phyloP scores from a whole-genome alignment of 2,888 invertebrate genomes.

The Melanotus villosus region DNA sequence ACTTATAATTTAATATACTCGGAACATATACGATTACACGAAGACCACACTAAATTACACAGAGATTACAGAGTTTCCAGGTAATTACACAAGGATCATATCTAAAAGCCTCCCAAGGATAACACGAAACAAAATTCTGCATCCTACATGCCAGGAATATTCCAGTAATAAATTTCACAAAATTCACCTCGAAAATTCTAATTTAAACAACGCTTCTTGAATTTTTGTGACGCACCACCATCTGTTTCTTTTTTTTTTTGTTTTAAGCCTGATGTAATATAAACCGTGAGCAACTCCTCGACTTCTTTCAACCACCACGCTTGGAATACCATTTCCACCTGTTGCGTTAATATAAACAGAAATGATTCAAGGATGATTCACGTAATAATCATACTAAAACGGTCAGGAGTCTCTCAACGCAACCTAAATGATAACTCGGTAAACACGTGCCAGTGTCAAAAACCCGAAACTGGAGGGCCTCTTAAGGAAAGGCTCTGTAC shows the following conservation, averaged over 20 bases:
- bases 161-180: not conserved
- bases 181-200: too few relatives aligned
- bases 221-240: too few relatives aligned
- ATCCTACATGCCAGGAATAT: not conserved
- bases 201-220: too few relatives aligned
- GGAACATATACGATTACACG: too few relatives aligned
- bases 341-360: not conserved
- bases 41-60: not conserved
- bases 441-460: slow-evolving; percentile 16
- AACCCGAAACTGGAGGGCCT: not conserved
- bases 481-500: not conserved
- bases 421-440: not conserved
- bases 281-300: too few relatives aligned
- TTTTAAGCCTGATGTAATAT: too few relatives aligned
- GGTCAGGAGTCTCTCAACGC: slow-evolving; percentile 8
- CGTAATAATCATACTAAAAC: not conserved
- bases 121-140: not conserved
- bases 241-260: too few relatives aligned
- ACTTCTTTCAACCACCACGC: not conserved
- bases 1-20: too few relatives aligned
- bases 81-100: not conserved
- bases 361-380: slow-evolving; percentile 14
- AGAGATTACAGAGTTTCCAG: not conserved
- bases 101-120: not conserved
- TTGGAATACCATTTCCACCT: slow-evolving; percentile 7